These are phyloP conservation scores for Drosophila albomicans DNA, from an alignment of 1,140 invertebrate genomes.

Conservation along the genomic window DNA sequence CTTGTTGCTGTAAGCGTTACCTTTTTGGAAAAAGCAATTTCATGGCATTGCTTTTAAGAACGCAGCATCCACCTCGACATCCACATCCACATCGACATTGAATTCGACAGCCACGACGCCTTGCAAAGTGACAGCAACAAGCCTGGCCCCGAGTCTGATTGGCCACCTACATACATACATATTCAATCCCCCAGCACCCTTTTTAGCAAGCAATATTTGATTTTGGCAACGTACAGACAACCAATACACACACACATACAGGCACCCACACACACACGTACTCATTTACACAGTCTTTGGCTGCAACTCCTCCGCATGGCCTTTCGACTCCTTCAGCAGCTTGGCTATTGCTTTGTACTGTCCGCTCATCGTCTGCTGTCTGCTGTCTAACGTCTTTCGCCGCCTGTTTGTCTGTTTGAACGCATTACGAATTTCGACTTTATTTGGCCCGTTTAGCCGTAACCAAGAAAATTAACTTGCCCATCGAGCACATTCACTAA, in stretches of 20 bases:
- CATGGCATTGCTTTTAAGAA: constrained; percentile 67
- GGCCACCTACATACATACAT: constrained; percentile 21
- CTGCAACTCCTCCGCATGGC: constrained; percentile 3
- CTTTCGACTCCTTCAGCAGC: constrained; percentile 30
- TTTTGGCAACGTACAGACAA: constrained; percentile 32
- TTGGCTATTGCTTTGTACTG: constrained; percentile 23
- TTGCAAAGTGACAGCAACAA: constrained; percentile 57
- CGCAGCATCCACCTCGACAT: constrained; percentile 57
- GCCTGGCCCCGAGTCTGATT: constrained; percentile 52
- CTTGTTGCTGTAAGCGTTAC: constrained; percentile 62
- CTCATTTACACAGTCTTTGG: constrained; percentile 6
- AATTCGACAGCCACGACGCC: constrained; percentile 23
- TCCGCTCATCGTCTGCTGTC: neutral
- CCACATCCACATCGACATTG: constrained; percentile 18
- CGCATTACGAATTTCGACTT: constrained; percentile 50
- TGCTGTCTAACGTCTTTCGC: neutral
- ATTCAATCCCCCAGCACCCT: neutral
- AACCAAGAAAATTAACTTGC: constrained; percentile 39
- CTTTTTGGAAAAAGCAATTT: constrained; percentile 79
- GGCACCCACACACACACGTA: neutral
- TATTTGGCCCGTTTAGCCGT: constrained; percentile 45
- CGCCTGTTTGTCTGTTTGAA: constrained; percentile 40
- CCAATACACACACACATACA: constrained; percentile 12
- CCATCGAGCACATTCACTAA: constrained; percentile 29
- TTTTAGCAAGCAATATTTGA: constrained; percentile 32